Evolutionary conservation across 1,140 invertebrate genomes (phyloP), one percentile per base, ranked within the genome.

Genomic region (Antheraea pernyi): DNA sequence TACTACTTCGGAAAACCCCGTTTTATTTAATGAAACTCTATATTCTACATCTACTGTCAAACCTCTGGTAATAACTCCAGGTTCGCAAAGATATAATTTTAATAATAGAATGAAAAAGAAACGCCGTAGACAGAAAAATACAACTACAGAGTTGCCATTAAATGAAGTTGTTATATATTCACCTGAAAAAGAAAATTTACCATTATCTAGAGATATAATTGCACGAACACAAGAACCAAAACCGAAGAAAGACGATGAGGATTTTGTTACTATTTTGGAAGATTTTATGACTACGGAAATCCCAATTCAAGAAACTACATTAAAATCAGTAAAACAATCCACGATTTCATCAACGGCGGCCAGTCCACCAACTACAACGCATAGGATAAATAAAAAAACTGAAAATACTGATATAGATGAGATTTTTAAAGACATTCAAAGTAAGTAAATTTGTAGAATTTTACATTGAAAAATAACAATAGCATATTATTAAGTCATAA

Each of bases 351-450:
- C 67, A 19, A 76, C 60, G 6, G 68, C 60, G 36, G 73, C 61
- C 78, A 69, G 19, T 37, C 30, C 70, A 62, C 42, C 67, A 39
- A 19, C 60, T 39, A 66, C 62, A n/a, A 66, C 59, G 61, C 65
- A 74, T 46, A 80, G 53, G 61, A 77, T 82, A 22, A 88, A 81
- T 64, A 83, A 86, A 73, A 81, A 86, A 70, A 78, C 81, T 36
- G 85, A 89, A 18, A 88, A 91, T 77, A 78, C 86, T 61, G 88
- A 90, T 78, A 91, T 91, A 66, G 83, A 91, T 74, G 89, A 91
- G 77, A 91, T 91, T 69, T 74, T 91, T 22, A 89, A 86, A 46
- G 88, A 92, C 63, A 83, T 77, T 64, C 68, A 71, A 22, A 82
- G 88, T 91, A 84, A 84, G 84, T 84, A 75, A 11, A 53, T 13